Conservation (phyloP, 2,113 vertebrate genomes). For the Noturus placidus region DNA sequence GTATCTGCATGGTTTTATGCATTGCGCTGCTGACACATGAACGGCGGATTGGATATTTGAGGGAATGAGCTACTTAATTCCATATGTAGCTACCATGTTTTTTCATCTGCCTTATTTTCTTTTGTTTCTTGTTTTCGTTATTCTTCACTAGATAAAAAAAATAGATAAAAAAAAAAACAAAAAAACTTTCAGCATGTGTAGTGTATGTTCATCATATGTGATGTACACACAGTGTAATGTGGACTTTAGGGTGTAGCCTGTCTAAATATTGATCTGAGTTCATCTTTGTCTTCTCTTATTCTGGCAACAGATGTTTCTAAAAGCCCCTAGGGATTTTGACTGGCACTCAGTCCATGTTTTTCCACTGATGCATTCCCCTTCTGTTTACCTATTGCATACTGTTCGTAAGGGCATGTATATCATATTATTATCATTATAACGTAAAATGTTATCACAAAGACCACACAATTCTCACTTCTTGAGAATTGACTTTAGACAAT, state of each 20-base stretch:
- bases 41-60: background rate
- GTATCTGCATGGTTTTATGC: background rate
- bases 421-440: background rate
- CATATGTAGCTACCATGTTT: background rate
- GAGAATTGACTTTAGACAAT: background rate
- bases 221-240: background rate
- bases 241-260: background rate
- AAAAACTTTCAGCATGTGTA: background rate
- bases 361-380: background rate
- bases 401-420: background rate
- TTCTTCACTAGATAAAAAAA: background rate
- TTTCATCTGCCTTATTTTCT: background rate
- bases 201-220: background rate
- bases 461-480: background rate
- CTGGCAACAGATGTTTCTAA: background rate
- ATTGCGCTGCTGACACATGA: background rate
- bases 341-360: background rate
- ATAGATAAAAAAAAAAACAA: no score
- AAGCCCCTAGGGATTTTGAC: background rate
- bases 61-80: background rate
- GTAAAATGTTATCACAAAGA: background rate
- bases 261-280: slow-evolving; percentile 4
- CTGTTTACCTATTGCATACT: background rate
- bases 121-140: background rate
- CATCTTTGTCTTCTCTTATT: background rate